These are phyloP conservation scores for Nannoperca australis DNA, from an alignment of 2,797 vertebrate species.

Conservation along the genomic window DNA sequence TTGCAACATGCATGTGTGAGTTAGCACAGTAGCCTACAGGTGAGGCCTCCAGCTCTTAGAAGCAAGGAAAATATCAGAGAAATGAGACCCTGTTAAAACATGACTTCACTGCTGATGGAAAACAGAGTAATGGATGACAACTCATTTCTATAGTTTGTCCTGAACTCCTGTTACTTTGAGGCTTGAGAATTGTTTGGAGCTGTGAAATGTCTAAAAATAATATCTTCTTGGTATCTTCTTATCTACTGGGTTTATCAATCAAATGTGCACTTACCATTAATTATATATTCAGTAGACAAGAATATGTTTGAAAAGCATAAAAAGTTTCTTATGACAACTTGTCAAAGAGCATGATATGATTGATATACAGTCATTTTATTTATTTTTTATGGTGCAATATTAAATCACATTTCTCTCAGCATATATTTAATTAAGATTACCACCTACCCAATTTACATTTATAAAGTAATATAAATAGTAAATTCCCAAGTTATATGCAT, in stretches of 20 bases:
- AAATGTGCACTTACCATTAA: not conserved
- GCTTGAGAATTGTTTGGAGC: constrained; percentile 12
- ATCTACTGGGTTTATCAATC: not conserved
- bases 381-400: not conserved
- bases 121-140: constrained; percentile 44
- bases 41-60: constrained; percentile 64
- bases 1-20: constrained; percentile 83
- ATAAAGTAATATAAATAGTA: not conserved
- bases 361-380: constrained; percentile 3
- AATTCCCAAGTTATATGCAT: not conserved
- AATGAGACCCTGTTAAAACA: constrained; percentile 75
- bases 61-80: constrained; percentile 64
- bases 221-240: not conserved
- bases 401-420: not conserved
- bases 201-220: constrained; percentile 12
- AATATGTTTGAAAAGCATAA: not conserved
- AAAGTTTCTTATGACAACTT: not conserved
- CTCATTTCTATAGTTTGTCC: constrained; percentile 24
- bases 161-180: constrained; percentile 11
- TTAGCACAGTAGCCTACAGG: constrained; percentile 71
- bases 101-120: constrained; percentile 64
- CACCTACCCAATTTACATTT: not conserved
- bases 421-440: not conserved
- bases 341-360: not conserved
- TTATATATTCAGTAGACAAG: not conserved